A percentile compares a stretch with the other conserved stretches of the same genome.
phyloP scores from a whole-genome alignment of 2,797 vertebrate genomes.

The Gambusia yucatana region DNA sequence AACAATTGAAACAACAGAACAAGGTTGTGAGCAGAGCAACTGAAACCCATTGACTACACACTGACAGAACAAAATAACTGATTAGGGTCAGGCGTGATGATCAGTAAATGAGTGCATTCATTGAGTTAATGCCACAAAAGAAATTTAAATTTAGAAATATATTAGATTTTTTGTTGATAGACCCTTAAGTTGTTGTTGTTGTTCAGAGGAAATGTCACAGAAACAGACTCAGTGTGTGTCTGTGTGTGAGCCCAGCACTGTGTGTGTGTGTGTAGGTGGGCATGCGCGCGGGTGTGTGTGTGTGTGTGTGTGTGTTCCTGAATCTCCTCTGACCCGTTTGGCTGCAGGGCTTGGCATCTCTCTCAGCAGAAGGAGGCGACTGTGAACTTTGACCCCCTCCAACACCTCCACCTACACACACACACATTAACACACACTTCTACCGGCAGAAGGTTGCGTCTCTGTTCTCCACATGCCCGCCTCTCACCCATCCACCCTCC shows the following conservation, averaged over 20 bases:
- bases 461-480: slow-evolving; percentile 64
- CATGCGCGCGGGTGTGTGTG: slow-evolving; percentile 11
- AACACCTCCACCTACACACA: slow-evolving; percentile 1
- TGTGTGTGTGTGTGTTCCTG: slow-evolving; percentile 26
- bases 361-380: slow-evolving; percentile 58
- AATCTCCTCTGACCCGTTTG: slow-evolving; percentile 34
- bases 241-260: slow-evolving; percentile 1
- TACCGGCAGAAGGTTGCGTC: slow-evolving; percentile 65
- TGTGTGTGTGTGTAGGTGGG: background rate
- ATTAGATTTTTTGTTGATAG: too few species aligned
- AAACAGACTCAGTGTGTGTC: slow-evolving; percentile 59
- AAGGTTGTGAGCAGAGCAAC: background rate
- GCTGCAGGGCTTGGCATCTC: slow-evolving; percentile 21
- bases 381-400: slow-evolving; percentile 70
- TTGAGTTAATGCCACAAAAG: background rate
- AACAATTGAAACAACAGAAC: background rate
- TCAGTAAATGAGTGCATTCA: background rate
- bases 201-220: background rate
- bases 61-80: background rate
- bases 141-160: background rate
- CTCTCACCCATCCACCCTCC: slow-evolving; percentile 47
- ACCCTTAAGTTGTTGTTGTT: too few species aligned
- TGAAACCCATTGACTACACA: background rate
- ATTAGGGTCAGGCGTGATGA: background rate
- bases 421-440: slow-evolving; percentile 13